Conservation (phyloP, 2,888 invertebrate genomes). For the Automeris io region DNA sequence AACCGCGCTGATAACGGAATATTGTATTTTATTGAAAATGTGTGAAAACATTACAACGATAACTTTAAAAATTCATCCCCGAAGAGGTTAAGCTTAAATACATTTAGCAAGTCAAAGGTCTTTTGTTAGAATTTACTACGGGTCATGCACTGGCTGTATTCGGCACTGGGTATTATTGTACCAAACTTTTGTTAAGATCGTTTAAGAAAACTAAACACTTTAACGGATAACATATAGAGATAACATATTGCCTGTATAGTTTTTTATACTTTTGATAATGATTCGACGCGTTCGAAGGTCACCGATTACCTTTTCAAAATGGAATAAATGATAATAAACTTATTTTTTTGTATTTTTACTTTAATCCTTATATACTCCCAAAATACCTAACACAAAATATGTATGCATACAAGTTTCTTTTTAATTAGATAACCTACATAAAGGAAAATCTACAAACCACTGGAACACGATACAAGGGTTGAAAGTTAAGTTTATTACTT, state of each 20-base stretch:
- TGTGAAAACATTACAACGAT: too few species aligned
- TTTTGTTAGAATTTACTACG: too few species aligned
- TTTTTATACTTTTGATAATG: conserved; percentile 74
- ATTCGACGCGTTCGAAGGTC: conserved; percentile 71
- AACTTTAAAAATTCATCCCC: too few species aligned
- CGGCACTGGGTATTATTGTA: conserved; percentile 1
- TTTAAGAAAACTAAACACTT: conserved; percentile 55
- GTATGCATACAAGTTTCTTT: background rate
- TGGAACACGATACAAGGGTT: too few species aligned
- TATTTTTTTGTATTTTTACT: conserved; percentile 34
- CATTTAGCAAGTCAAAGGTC: too few species aligned
- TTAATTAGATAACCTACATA: background rate
- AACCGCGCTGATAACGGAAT: too few species aligned
- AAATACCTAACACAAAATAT: background rate
- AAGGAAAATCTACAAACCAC: too few species aligned
- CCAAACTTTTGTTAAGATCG: conserved; percentile 46
- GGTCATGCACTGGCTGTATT: too few species aligned
- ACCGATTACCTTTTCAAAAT: conserved; percentile 74
- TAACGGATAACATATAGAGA: conserved; percentile 58
- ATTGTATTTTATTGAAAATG: too few species aligned
- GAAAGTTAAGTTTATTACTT: too few species aligned
- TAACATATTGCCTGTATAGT: conserved; percentile 59
- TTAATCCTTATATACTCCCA: background rate
- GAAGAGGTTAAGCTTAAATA: too few species aligned
- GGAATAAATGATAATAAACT: conserved; percentile 69